Base-by-base conservation (phyloP, 2,113 vertebrate species). In the Myotis lucifugus region DNA sequence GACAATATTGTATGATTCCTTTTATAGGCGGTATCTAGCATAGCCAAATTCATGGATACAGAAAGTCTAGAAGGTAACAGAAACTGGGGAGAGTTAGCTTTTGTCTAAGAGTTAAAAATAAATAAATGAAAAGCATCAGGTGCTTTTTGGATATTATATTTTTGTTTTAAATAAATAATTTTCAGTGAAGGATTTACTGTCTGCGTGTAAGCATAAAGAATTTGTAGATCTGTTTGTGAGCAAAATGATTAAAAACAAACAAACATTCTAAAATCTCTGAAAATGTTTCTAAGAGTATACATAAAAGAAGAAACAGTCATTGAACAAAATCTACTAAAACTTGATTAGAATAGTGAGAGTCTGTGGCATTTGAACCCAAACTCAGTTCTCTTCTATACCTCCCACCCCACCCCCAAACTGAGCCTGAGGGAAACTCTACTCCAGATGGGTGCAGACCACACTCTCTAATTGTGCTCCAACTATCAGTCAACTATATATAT, bases 391-490 rank as follows among this genome's bases (percentile, higher is more conserved):
- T n/a, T 2, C 13, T 46, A 12, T 3, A 13, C 18, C 4, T 3
- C 10, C 8, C 9, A 3, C 4, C 12, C 0, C 13, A 40, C n/a
- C 73, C 21, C 11, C 14, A 61, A 8, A 8, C 7, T 59, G 27
- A 79, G 48, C 2, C 1, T 48, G 1, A 67, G 37, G 15, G 32
- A 85, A 54, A 66, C 21, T 40, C 27, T n/a, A n/a, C 2, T 37
- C 25, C 13, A 25, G 17, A n/a, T 32, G 18, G 17, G 1, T 32
- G 10, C 5, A 46, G 2, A 12, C 29, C 85, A 42, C 8, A 74
- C 6, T 6, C 0, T 2, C 3, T 48, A 59, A 54, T 21, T n/a
- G 0, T 14, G 19, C 8, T 61, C 4, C 50, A 70, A 5, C 4
- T 76, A 37, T 15, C 21, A 54, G 59, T 85, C 14, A 82, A 9